Conservation (phyloP, 2,888 invertebrate genomes). For the Diarsia dahlii region DNA sequence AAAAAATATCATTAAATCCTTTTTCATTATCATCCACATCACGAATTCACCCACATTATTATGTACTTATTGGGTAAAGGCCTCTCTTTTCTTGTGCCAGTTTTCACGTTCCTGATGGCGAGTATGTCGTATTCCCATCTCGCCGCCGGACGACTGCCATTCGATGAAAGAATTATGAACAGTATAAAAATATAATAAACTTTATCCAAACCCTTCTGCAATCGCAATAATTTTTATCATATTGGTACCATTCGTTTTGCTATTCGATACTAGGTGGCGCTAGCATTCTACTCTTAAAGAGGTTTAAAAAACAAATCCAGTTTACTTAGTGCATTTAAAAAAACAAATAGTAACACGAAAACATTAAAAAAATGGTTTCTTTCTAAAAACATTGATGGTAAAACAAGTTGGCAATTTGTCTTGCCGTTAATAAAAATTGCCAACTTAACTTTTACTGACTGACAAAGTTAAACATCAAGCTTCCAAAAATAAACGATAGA, state of each 20-base stretch:
- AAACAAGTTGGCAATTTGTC: background rate
- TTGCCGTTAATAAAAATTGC: background rate
- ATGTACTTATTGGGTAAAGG: no score
- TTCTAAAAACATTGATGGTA: background rate
- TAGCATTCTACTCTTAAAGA: background rate
- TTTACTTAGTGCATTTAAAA: background rate
- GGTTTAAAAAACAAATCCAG: background rate
- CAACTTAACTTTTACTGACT: background rate
- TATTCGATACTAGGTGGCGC: conserved; percentile 65
- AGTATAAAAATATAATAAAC: background rate
- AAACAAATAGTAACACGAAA: background rate
- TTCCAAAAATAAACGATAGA: conserved; percentile 17
- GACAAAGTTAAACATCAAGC: background rate
- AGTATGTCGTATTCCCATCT: no score
- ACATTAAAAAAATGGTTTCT: background rate
- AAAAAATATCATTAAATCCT: no score
- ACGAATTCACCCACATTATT: no score
- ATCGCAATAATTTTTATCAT: no score
- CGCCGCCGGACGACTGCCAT: no score
- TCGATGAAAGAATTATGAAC: no score
- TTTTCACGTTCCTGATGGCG: no score
- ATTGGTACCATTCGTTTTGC: conserved; percentile 6
- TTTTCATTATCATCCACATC: no score
- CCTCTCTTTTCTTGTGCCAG: no score
- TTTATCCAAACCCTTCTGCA: background rate